Conservation (phyloP, 2,113 vertebrate genomes). For the Gambusia affinis region DNA sequence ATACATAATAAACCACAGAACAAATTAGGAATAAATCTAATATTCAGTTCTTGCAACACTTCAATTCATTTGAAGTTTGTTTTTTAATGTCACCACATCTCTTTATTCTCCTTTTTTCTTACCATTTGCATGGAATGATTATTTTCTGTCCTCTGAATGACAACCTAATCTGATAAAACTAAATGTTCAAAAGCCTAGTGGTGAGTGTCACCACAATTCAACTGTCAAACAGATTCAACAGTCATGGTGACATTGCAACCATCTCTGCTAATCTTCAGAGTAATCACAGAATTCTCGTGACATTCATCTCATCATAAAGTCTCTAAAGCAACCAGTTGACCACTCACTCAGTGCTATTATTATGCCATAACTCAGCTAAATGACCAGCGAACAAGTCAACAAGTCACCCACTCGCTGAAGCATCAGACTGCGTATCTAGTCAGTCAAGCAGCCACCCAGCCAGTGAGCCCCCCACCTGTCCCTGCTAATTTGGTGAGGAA, state of each 20-base stretch:
- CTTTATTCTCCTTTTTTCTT: not conserved
- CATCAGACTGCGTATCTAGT: slow-evolving; percentile 52
- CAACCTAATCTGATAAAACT: not conserved
- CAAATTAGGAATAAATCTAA: not conserved
- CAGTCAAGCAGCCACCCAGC: slow-evolving; percentile 66
- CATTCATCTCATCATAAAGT: slow-evolving; percentile 28
- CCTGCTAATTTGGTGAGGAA: slow-evolving; percentile 85
- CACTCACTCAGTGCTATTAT: slow-evolving; percentile 42
- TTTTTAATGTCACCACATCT: not conserved
- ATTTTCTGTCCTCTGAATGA: not conserved
- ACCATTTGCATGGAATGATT: not conserved
- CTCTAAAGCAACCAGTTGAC: slow-evolving; percentile 30
- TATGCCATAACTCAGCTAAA: slow-evolving; percentile 39
- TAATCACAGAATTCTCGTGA: slow-evolving; percentile 36
- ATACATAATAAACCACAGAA: not conserved
- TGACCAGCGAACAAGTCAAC: slow-evolving; percentile 57
- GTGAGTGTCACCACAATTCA: not conserved
- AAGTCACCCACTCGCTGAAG: slow-evolving; percentile 56
- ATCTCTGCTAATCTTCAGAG: slow-evolving; percentile 22
- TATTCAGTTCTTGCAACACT: not conserved
- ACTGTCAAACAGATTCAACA: not conserved
- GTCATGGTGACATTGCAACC: slow-evolving; percentile 18
- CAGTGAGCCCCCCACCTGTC: slow-evolving; percentile 75
- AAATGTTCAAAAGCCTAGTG: not conserved
- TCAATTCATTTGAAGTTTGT: too few relatives aligned